Conservation (phyloP, 2,888 invertebrate species). For the Vesta saturnalis region DNA sequence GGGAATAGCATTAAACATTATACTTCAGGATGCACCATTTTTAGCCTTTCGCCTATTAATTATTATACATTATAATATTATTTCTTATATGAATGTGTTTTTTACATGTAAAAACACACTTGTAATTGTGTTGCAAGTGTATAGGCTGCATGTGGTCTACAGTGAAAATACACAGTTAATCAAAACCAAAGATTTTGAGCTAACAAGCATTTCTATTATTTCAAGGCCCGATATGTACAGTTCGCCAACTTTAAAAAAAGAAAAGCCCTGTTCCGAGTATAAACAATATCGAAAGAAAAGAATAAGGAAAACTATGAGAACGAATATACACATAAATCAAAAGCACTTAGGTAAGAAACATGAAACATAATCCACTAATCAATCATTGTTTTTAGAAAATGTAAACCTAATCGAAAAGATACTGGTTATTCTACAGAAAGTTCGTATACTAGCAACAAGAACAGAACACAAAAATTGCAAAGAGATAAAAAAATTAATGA, state of each 20-base stretch:
- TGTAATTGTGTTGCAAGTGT: conserved; percentile 88
- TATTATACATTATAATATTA: conserved; percentile 86
- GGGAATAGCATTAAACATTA: conserved; percentile 88
- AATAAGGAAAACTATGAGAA: conserved; percentile 40
- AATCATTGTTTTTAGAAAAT: conserved; percentile 54
- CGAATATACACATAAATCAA: conserved; percentile 25
- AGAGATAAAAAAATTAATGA: conserved; percentile 57
- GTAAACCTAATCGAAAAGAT: conserved; percentile 65
- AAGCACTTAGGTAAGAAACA: neutral
- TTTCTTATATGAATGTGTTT: conserved; percentile 96
- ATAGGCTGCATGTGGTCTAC: conserved; percentile 83
- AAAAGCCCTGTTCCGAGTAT: neutral
- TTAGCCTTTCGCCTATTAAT: conserved; percentile 86
- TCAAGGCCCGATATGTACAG: conserved; percentile 60
- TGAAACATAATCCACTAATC: neutral
- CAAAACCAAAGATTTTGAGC: conserved; percentile 60
- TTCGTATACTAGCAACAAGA: conserved; percentile 64
- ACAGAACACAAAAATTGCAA: conserved; percentile 45
- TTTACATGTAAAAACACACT: conserved; percentile 93
- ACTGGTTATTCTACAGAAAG: conserved; percentile 77
- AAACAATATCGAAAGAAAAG: conserved; percentile 34
- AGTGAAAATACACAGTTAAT: conserved; percentile 69
- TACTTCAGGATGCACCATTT: conserved; percentile 88
- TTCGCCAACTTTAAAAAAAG: neutral
- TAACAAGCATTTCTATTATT: conserved; percentile 67